phyloP scores from a whole-genome alignment of 2,888 invertebrate genomes.

The Ormia ochracea region DNA sequence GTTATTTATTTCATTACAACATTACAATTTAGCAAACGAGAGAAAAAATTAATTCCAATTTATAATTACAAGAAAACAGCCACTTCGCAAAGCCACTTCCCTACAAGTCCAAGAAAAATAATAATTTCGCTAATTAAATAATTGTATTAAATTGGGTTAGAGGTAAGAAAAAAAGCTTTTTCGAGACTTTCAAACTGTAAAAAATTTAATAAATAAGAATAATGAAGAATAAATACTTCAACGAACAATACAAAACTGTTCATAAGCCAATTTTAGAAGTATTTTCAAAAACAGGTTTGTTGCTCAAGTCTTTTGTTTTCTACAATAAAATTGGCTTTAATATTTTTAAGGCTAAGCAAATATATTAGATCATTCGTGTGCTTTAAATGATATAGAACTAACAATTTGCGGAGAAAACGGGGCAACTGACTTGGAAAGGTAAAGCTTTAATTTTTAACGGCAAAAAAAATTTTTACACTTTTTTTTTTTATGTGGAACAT shows the following conservation, averaged over 20 bases:
- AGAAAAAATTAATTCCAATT: no score
- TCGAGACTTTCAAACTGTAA: no score
- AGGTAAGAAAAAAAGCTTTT: no score
- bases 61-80: no score
- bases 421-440: slow-evolving; percentile 8
- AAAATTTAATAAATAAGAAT: no score
- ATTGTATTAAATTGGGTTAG: no score
- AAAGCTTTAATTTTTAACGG: not conserved
- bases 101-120: no score
- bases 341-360: not conserved
- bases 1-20: no score
- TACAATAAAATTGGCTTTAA: not conserved
- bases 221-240: not conserved
- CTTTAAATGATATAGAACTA: slow-evolving; percentile 29
- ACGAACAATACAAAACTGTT: not conserved
- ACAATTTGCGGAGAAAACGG: slow-evolving; percentile 23
- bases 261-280: not conserved
- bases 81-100: no score
- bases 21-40: no score
- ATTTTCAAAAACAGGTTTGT: slow-evolving; percentile 48
- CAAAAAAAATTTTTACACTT: not conserved
- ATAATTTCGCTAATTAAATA: no score
- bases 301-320: slow-evolving; percentile 58
- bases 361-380: slow-evolving; percentile 29
- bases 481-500: not conserved